phyloP scores from a whole-genome alignment of 2,888 invertebrate genomes.

The Acleris sparsana region DNA sequence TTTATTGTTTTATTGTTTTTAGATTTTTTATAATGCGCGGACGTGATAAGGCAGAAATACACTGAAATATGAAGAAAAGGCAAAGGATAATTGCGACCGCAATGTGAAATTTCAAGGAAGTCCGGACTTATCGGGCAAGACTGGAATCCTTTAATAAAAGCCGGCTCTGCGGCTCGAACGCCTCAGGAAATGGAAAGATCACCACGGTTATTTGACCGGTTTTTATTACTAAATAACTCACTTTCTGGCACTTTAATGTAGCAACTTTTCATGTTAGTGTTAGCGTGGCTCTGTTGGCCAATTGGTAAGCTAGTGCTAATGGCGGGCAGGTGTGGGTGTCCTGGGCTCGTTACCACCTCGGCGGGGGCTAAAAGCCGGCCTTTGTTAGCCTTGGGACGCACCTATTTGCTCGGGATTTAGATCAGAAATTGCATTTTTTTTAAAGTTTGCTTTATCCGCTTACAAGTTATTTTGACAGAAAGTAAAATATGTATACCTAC shows the following conservation, averaged over 20 bases:
- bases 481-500: too few relatives aligned
- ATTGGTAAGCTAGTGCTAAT: constrained; percentile 56
- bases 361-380: constrained; percentile 52
- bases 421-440: constrained; percentile 19
- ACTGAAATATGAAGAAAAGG: constrained; percentile 27
- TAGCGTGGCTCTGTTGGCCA: constrained; percentile 41
- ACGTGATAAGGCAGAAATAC: constrained; percentile 24
- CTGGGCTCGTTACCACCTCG: constrained; percentile 61
- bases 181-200: constrained; percentile 37
- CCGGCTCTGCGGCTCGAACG: constrained; percentile 14
- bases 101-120: constrained; percentile 28
- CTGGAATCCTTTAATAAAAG: constrained; percentile 29
- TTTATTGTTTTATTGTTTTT: constrained; percentile 58
- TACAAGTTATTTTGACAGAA: neutral
- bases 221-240: constrained; percentile 41
- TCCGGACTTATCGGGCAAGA: neutral
- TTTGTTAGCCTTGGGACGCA: constrained; percentile 52
- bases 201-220: constrained; percentile 35
- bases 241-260: constrained; percentile 39
- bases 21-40: constrained; percentile 7
- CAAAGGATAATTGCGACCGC: constrained; percentile 28
- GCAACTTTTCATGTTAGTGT: constrained; percentile 19
- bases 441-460: constrained; percentile 9
- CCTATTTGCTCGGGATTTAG: constrained; percentile 50
- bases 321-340: constrained; percentile 52